phyloP scores from a whole-genome alignment of 2,113 vertebrate genomes.

The Paramormyrops kingsleyae region DNA sequence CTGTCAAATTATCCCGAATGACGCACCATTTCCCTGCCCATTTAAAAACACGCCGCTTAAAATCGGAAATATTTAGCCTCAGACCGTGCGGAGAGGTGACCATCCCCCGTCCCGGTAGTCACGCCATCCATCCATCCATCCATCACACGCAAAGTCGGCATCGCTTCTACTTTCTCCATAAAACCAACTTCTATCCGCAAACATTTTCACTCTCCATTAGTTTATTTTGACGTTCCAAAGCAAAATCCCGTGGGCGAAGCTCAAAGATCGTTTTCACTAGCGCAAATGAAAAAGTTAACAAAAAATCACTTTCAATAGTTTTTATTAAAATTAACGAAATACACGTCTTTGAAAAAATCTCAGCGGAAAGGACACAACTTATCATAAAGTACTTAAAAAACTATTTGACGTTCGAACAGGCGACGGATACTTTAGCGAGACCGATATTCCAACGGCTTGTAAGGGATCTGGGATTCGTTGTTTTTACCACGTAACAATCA shows the following conservation, averaged over 20 bases:
- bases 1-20: constrained; percentile 3
- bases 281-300: background rate
- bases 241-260: background rate
- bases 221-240: background rate
- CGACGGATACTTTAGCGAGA: background rate
- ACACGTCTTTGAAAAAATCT: constrained; percentile 5
- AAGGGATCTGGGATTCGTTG: background rate
- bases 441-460: background rate
- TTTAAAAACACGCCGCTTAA: background rate
- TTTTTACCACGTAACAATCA: background rate
- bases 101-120: background rate
- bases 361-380: background rate
- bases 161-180: background rate
- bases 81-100: background rate
- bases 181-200: background rate
- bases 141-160: background rate
- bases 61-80: background rate
- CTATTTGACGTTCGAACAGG: background rate
- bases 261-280: background rate
- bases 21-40: constrained; percentile 9
- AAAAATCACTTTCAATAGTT: constrained; percentile 20
- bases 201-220: background rate
- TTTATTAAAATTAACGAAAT: constrained; percentile 42
- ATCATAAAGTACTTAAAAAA: background rate
- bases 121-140: background rate